A percentile compares a stretch with the other conserved stretches of the same genome.
Evolutionary conservation across 2,888 invertebrate species (phyloP).

Genomic region (Megamerina dolium): DNA sequence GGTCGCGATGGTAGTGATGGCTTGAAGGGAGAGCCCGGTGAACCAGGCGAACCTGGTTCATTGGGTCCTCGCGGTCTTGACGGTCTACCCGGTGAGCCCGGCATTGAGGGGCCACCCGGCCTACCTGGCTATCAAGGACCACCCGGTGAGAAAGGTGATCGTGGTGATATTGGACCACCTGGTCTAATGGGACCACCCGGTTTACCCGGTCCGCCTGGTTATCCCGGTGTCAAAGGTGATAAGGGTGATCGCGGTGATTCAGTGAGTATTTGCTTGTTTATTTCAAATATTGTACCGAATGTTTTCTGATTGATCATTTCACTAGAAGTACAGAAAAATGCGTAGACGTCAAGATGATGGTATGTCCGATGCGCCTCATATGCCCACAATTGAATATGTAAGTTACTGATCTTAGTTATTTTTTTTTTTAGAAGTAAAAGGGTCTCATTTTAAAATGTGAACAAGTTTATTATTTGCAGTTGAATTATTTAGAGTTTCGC

Average conservation of each 20-base stretch:
- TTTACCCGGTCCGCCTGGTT: constrained; percentile 73
- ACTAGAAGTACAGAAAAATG: constrained; percentile 50
- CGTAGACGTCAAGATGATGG: constrained; percentile 49
- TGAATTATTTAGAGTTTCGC: no score
- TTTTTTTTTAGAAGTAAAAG: neutral
- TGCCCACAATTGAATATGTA: constrained; percentile 49
- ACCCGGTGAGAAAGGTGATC: constrained; percentile 74
- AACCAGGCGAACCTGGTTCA: constrained; percentile 69
- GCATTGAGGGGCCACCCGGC: constrained; percentile 83
- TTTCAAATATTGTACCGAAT: neutral
- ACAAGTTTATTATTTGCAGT: no score
- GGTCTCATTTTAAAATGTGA: no score
- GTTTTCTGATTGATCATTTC: constrained; percentile 24
- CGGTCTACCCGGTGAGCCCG: constrained; percentile 71
- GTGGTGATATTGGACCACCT: constrained; percentile 85
- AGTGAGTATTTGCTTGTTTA: constrained; percentile 60
- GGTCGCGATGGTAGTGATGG: constrained; percentile 51
- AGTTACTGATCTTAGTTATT: constrained; percentile 21
- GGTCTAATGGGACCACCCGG: constrained; percentile 93
- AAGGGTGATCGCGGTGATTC: constrained; percentile 91
- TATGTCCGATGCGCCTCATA: constrained; percentile 49
- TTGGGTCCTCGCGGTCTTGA: constrained; percentile 69
- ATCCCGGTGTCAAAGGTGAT: constrained; percentile 84
- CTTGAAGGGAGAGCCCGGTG: constrained; percentile 56
- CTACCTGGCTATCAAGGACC: constrained; percentile 70